Base-by-base conservation (phyloP, 2,113 vertebrate genomes). In the Carlito syrichta region DNA sequence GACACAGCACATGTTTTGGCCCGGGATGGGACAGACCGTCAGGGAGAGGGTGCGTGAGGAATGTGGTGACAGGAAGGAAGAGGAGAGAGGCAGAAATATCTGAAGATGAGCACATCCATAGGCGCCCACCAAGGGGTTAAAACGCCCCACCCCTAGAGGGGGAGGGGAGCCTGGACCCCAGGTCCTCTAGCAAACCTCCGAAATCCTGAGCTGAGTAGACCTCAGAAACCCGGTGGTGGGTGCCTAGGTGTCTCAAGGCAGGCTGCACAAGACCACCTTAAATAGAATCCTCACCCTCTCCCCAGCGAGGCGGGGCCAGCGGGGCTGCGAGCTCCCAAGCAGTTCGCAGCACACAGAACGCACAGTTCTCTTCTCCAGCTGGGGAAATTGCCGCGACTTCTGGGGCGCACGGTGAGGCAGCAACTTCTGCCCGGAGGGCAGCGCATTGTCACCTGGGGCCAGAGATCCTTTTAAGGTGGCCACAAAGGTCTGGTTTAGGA, bases 1-100 rank as follows among this genome's bases (percentile, higher is more conserved):
- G 98, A 97, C 92, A 98, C 96, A 98, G 98, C 68, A 95, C 98
- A 96, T 82, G 84, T 96, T 98, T 97, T 97, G 95, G 96, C 96
- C 94, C 93, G 54, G 52, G 90, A 96, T 62, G 89, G 98, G 96
- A 97, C 86, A 56, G 95, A 81, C 38, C 30, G 68, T 71, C 43
- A 17, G 50, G 43, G 89, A 83, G 58, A 86, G 22, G 56, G 89
- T 58, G 43, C 5, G 43, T 4, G 20, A 30, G 48, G 19, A 76
- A 63, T 20, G 32, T 4, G 16, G 45, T n/a, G 56, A 79, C 3
- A 1, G 52, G n/a, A 86, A 52, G 63, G 43, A 74, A 66, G 62
- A 60, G 32, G 58, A 78, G 25, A 56, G 40, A 13, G 13, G 38
- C 17, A 45, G 58, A 52, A 63, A 50, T 16, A 11, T 45, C 13